Evolutionary conservation across 2,113 vertebrate genomes (phyloP), one percentile per base, ranked within the genome.

Genomic region (Procavia capensis): DNA sequence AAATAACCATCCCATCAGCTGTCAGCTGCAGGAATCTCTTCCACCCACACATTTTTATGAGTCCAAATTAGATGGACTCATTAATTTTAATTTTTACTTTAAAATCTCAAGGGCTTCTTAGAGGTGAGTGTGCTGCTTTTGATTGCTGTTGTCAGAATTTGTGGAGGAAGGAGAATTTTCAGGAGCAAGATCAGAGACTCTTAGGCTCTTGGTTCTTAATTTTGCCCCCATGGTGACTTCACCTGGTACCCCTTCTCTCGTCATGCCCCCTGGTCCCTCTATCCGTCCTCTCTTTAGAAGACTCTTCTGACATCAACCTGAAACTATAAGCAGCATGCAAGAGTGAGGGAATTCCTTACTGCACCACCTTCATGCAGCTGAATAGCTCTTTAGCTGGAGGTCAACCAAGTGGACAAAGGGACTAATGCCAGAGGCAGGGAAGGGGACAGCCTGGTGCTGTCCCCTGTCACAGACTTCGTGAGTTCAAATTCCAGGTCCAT

Each of bases 41-140:
- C 85, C 90, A 31, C 95, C 96, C 92, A 93, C 63, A 7, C 76
- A 34, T 92, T 96, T 96, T 87, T 66, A 31, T 57, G 91, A 93
- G 93, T 91, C 94, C 94, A 94, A 86, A 94, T 94, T 83, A 85
- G 82, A 90, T 95, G 95, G 96, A 93, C 90, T 96, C 78, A 63
- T 95, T 96, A 91, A 90, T 96, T 96, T 95, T 90, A 84, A 94
- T 96, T 96, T 96, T 93, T 88, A 70, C 91, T 96, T 95, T 66
- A 78, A 61, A 81, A 81, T 66, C 81, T 92, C 88, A 47, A 88
- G 96, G 85, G 39, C 74, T 16, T n/a, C 61, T 47, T n/a, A 66
- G 3, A 68, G 79, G 90, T 47, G 63, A 61, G 75, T 41, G 4
- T 82, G 80, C 31, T 68, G 66, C 79, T 66, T 93, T 74, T 84